A percentile compares a stretch with the other conserved stretches of the same genome.
phyloP scores from a whole-genome alignment of 2,888 invertebrate species.

The Diabrotica balteata region DNA sequence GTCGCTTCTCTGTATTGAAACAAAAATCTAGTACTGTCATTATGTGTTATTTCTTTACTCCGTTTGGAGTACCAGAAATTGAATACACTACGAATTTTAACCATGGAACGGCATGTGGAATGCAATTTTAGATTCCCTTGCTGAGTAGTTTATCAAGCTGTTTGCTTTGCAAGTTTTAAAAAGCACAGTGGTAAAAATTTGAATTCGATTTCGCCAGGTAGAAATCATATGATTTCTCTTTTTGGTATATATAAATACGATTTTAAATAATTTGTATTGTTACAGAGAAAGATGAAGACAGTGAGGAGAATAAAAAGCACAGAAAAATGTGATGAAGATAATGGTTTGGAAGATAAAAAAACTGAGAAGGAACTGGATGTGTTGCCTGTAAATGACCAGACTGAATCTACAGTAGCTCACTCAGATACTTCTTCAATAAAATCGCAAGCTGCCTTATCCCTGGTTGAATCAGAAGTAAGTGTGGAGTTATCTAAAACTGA shows the following conservation, averaged over 20 bases:
- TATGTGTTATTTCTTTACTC: too few relatives aligned
- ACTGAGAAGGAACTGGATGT: constrained; percentile 23
- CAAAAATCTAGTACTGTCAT: too few relatives aligned
- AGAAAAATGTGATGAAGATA: constrained; percentile 32
- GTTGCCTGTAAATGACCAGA: constrained; percentile 13
- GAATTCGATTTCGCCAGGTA: too few relatives aligned
- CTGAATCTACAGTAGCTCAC: constrained; percentile 7
- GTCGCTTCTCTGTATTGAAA: too few relatives aligned
- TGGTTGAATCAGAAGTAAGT: constrained; percentile 18
- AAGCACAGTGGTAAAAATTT: too few relatives aligned
- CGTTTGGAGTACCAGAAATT: too few relatives aligned
- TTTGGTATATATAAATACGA: neutral
- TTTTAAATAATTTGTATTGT: constrained; percentile 6
- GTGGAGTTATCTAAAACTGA: constrained; percentile 5
- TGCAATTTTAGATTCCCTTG: too few relatives aligned
- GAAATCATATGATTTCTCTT: too few relatives aligned
- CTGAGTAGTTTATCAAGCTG: too few relatives aligned
- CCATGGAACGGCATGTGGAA: too few relatives aligned
- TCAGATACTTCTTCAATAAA: constrained; percentile 30
- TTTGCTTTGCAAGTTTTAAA: too few relatives aligned
- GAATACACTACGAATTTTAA: too few relatives aligned
- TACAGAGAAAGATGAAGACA: constrained; percentile 49
- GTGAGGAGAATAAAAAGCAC: constrained; percentile 46
- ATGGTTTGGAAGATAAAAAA: constrained; percentile 21
- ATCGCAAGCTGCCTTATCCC: constrained; percentile 19